Conservation (phyloP, 2,797 vertebrate genomes). For the Atherinosoma microstoma region DNA sequence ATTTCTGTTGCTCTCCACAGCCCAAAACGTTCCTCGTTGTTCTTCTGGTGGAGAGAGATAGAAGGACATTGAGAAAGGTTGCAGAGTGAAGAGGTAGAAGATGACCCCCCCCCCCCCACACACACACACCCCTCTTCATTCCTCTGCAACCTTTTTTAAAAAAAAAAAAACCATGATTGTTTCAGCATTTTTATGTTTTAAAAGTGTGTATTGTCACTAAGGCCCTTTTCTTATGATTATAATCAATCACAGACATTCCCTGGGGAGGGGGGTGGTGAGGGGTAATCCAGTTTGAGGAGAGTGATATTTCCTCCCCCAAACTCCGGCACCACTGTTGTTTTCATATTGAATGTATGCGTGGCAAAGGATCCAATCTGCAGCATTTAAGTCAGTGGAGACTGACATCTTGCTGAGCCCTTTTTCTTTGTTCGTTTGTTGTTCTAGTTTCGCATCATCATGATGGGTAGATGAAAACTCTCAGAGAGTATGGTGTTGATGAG, state of each 20-base stretch:
- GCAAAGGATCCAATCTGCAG: slow-evolving; percentile 49
- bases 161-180: slow-evolving; percentile 29
- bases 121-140: slow-evolving; percentile 9
- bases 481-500: slow-evolving; percentile 12
- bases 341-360: slow-evolving; percentile 80
- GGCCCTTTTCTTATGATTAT: slow-evolving; percentile 39
- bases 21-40: slow-evolving; percentile 35
- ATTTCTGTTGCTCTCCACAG: slow-evolving; percentile 28
- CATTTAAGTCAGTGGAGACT: slow-evolving; percentile 25
- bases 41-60: slow-evolving; percentile 45
- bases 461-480: slow-evolving; percentile 14
- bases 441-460: slow-evolving; percentile 21
- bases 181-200: slow-evolving; percentile 49
- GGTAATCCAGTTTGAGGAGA: slow-evolving; percentile 37
- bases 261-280: slow-evolving; percentile 20
- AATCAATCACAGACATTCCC: slow-evolving; percentile 72
- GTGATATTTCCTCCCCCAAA: slow-evolving; percentile 38
- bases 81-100: slow-evolving; percentile 32
- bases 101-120: neutral
- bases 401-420: slow-evolving; percentile 48
- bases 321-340: slow-evolving; percentile 78
- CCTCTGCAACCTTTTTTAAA: slow-evolving; percentile 45
- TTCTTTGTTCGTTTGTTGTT: slow-evolving; percentile 8
- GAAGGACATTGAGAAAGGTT: slow-evolving; percentile 34
- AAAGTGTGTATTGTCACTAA: slow-evolving; percentile 45